Evolutionary conservation across 2,888 invertebrate species (phyloP).

Genomic region (Thumatha senex): DNA sequence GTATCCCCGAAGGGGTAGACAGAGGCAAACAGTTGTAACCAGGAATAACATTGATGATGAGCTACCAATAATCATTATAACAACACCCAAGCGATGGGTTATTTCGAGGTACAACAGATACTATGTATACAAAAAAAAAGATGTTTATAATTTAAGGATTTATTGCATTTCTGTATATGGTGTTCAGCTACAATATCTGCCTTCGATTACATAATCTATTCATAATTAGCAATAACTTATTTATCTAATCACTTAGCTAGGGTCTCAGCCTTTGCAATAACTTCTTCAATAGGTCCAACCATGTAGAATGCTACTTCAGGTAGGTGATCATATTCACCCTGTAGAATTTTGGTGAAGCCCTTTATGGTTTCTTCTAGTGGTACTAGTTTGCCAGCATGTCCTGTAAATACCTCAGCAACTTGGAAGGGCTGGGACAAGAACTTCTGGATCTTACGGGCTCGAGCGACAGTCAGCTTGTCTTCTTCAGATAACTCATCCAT

Average conservation of each 20-base stretch:
- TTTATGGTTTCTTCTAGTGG: conserved; percentile 92
- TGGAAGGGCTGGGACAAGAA: conserved; percentile 96
- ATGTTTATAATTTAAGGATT: conserved; percentile 26
- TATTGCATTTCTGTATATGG: conserved; percentile 29
- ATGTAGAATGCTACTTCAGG: conserved; percentile 97
- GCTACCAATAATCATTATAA: no score
- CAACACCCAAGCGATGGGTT: no score
- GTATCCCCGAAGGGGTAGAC: no score
- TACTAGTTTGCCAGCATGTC: conserved; percentile 94
- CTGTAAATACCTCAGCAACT: conserved; percentile 96
- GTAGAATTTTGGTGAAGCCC: conserved; percentile 92
- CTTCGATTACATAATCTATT: conserved; percentile 24
- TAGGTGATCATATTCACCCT: conserved; percentile 92
- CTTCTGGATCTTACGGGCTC: conserved; percentile 95
- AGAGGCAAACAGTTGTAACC: no score
- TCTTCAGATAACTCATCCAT: conserved; percentile 80
- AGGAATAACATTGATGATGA: no score
- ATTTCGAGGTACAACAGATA: no score
- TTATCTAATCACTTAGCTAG: conserved; percentile 78
- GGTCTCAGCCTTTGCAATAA: conserved; percentile 91
- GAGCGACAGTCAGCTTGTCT: conserved; percentile 94
- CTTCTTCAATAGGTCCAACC: conserved; percentile 90
- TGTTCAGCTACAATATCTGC: conserved; percentile 32
- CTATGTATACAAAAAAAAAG: background rate
- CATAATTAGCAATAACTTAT: conserved; percentile 24